Percentiles rank a stretch among this genome's conserved stretches.
phyloP scores from a whole-genome alignment of 1,140 invertebrate species.

The Adelges cooleyi region DNA sequence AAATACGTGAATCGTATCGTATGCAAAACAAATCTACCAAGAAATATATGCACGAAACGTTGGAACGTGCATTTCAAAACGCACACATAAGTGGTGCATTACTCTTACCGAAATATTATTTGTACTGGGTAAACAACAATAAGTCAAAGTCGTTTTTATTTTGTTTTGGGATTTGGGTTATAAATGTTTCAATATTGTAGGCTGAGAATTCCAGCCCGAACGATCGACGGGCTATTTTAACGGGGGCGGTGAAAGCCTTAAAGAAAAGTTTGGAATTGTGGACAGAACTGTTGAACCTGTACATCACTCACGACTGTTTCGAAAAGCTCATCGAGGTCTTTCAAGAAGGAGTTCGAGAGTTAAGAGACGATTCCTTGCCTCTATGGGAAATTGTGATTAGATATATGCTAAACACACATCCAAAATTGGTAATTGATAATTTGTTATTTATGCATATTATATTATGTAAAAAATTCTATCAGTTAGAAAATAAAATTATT shows the following conservation, averaged over 20 bases:
- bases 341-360: background rate
- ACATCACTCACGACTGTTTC: background rate
- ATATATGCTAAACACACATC: background rate
- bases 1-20: constrained; percentile 18
- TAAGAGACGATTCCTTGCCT: background rate
- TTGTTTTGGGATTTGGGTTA: too few species aligned
- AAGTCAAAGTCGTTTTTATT: too few species aligned
- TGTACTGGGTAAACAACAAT: constrained; percentile 23
- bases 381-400: background rate
- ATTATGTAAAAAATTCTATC: too few species aligned
- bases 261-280: constrained; percentile 2
- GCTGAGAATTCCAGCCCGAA: too few species aligned
- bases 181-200: too few species aligned
- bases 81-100: constrained; percentile 3
- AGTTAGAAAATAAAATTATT: too few species aligned
- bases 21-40: constrained; percentile 22
- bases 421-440: background rate
- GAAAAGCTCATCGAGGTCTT: background rate
- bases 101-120: background rate
- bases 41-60: constrained; percentile 17
- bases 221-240: background rate
- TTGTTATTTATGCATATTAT: too few species aligned
- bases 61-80: constrained; percentile 17
- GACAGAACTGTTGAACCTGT: background rate
- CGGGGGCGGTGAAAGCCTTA: background rate